phyloP scores from a whole-genome alignment of 2,113 vertebrate species.

The Tachysurus fulvidraco region DNA sequence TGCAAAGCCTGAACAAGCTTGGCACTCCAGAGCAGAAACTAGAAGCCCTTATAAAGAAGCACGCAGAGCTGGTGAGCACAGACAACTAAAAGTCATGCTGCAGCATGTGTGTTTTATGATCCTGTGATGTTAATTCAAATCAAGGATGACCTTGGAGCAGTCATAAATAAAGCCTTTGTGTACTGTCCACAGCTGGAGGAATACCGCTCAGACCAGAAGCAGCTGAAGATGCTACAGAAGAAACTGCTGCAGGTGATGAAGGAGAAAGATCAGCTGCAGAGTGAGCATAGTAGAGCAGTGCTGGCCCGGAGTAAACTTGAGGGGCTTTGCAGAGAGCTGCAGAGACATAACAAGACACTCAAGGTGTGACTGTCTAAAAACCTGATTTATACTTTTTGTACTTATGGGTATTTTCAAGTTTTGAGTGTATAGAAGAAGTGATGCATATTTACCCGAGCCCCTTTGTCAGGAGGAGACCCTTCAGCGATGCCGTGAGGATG shows the following conservation, averaged over 20 bases:
- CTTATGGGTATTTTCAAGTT: not conserved
- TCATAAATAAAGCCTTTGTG: slow-evolving; percentile 1
- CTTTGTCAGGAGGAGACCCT: slow-evolving; percentile 89
- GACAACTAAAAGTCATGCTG: not conserved
- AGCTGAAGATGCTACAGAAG: slow-evolving; percentile 89
- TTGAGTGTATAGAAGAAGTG: not conserved
- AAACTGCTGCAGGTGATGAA: slow-evolving; percentile 86
- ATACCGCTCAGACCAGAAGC: slow-evolving; percentile 89
- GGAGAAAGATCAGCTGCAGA: slow-evolving; percentile 95
- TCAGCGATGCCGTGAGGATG: slow-evolving; percentile 92
- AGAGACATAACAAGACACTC: slow-evolving; percentile 97
- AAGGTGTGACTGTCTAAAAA: slow-evolving; percentile 77
- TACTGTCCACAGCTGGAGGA: slow-evolving; percentile 82
- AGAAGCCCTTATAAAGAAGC: slow-evolving; percentile 93
- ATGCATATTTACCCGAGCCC: not conserved
- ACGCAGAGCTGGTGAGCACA: slow-evolving; percentile 90
- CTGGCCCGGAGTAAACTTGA: slow-evolving; percentile 95
- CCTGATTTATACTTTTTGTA: not conserved
- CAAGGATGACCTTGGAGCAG: not conserved
- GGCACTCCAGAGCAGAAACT: slow-evolving; percentile 87
- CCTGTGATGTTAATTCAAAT: not conserved
- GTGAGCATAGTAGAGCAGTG: slow-evolving; percentile 91
- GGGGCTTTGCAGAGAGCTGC: slow-evolving; percentile 92
- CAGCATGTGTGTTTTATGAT: not conserved
- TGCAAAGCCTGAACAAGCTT: slow-evolving; percentile 91